Percentiles rank a stretch among this genome's conserved stretches.
Conservation (phyloP, 2,888 invertebrate genomes). For the Ophion ventricosus region DNA sequence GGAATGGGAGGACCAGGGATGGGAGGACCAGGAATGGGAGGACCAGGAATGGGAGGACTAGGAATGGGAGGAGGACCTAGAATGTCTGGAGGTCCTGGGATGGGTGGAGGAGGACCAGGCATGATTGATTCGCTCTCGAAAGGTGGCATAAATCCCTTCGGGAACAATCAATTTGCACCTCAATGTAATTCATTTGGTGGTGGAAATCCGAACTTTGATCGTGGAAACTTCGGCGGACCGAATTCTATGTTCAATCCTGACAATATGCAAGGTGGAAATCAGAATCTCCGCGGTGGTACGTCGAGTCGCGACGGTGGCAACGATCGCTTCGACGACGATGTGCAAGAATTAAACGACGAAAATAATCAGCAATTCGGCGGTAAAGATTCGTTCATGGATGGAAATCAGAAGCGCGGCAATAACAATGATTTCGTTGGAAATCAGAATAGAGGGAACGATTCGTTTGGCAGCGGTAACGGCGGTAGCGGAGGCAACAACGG, state of each 20-base stretch:
- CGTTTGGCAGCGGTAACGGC: constrained; percentile 45
- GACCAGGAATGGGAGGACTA: constrained; percentile 55
- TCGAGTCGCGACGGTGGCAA: constrained; percentile 56
- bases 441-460: constrained; percentile 60
- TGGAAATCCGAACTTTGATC: constrained; percentile 74
- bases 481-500: constrained; percentile 46
- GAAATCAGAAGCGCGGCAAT: constrained; percentile 66
- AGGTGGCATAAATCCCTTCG: constrained; percentile 76
- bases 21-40: constrained; percentile 45
- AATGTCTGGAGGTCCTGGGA: constrained; percentile 44
- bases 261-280: constrained; percentile 60
- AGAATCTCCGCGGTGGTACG: constrained; percentile 43
- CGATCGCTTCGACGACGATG: constrained; percentile 65
- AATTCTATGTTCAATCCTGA: constrained; percentile 61
- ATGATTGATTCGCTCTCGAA: constrained; percentile 56
- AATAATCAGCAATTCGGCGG: constrained; percentile 52
- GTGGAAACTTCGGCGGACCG: constrained; percentile 62
- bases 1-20: constrained; percentile 57
- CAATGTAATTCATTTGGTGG: constrained; percentile 73
- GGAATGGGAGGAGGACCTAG: constrained; percentile 37
- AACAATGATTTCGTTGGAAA: constrained; percentile 70
- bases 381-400: constrained; percentile 71
- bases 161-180: constrained; percentile 72
- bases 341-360: constrained; percentile 64
- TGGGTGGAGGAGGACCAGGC: constrained; percentile 53